Base-by-base conservation (phyloP, 2,113 vertebrate species). In the Ranitomeya imitator region DNA sequence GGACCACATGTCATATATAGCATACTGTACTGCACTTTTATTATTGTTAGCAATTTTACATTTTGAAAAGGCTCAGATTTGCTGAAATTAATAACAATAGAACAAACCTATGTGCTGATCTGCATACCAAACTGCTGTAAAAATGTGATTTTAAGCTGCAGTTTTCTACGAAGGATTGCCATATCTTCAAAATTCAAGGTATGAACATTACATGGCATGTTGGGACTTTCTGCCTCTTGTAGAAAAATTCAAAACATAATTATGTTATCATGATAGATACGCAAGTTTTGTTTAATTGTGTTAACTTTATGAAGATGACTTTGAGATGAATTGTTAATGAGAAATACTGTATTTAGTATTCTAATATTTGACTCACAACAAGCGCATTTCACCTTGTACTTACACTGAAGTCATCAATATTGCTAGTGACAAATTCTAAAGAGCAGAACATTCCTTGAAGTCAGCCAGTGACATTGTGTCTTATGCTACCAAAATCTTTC, bases 381-480 rank as follows among this genome's bases (percentile, higher is more conserved):
- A 67, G 23, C 63, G 19, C 59, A n/a, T 60, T 79, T 89, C 57
- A 55, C 81, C 82, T 84, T 78, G 71, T 78, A 79, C 23, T 85
- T 88, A 26, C 26, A 59, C 76, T 85, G 73, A 89, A 71, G 69
- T 85, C 71, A 82, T 79, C 82, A 85, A 85, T 84, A 87, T 87
- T 87, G 74, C 31, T 59, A 63, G 63, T 86, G 77, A 87, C 86
- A 87, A 55, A 81, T 80, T 87, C n/a, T 80, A 79, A 78, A 71
- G 79, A 83, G 21, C 73, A 78, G 86, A 83, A 78, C 54, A 85
- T 52, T 55, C 60, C 82, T 83, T 88, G 60, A 76, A 89, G 87
- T 89, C 82, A 84, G 82, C 31, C 71, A 85, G 60, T 89, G 87
- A 89, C 87, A 79, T 84, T 89, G 87, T 84, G 52, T 74, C 87